Base-by-base conservation (phyloP, 2,797 vertebrate species). In the Myotis myotis region DNA sequence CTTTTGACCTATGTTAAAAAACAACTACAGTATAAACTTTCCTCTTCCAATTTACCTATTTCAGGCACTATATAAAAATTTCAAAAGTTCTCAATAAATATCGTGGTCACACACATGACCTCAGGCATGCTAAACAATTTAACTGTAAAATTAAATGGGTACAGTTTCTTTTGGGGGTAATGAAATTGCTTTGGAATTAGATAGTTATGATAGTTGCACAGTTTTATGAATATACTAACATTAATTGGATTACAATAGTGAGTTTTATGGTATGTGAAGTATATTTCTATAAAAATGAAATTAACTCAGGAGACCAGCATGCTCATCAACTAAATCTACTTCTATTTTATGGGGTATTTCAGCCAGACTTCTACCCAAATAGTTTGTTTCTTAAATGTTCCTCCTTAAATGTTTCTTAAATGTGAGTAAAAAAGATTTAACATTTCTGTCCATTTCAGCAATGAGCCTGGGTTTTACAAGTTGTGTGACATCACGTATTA, bases 121-220 rank as follows among this genome's bases (percentile, higher is more conserved):
- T 62, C 60, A 9, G 28, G 19, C 6, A 2, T 16, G 36, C 44
- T 41, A 10, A 76, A 7, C 11, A 20, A 19, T 57, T 51, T 38
- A 7, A 33, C 25, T 13, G 9, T 28, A 30, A 64, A 47, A 76
- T 41, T 64, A 66, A 53, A 8, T 8, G n/a, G 15, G 5, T 8
- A 33, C 13, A 44, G 1, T 10, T 66, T 64, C n/a, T 62, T 15
- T 1, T 1, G 0, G 0, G 19, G 12, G 0, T 16, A 60, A 51
- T 30, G 4, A 25, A 28, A 22, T 5, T 13, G 23, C 41, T 25
- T 44, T 66, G 76, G 75, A 51, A 70, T 83, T 88, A 78, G 38
- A 28, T 2, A 22, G 5, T 15, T 2, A 8, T 1, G 4, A 22
- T 23, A 36, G 6, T 3, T n/a, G 1, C 0, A 33, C 2, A 8